These are phyloP conservation scores for Aphelocoma californica DNA, from an alignment of 2,797 vertebrate species.

Conservation along the genomic window DNA sequence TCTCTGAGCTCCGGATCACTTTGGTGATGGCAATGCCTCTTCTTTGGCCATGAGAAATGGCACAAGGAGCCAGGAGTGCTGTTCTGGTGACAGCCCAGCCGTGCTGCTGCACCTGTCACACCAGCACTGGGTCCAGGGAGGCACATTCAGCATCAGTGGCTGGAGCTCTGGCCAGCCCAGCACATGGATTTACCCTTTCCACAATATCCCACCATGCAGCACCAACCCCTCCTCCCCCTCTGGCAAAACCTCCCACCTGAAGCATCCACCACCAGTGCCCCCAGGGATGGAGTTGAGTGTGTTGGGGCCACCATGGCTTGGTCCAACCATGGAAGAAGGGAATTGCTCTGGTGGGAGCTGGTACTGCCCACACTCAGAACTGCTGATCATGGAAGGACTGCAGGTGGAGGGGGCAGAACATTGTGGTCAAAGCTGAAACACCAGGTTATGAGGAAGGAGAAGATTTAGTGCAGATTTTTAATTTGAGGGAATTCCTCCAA, in stretches of 20 bases:
- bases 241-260: neutral
- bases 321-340: neutral
- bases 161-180: neutral
- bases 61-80: neutral
- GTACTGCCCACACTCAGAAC: fast-evolving
- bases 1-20: neutral
- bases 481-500: neutral
- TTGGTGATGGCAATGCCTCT: neutral
- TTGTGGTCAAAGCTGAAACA: neutral
- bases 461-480: neutral
- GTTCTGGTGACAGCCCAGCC: neutral
- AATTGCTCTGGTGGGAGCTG: neutral
- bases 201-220: fast-evolving
- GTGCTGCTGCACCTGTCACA: neutral
- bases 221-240: neutral
- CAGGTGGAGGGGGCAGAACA: neutral
- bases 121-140: neutral
- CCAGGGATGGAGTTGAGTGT: neutral
- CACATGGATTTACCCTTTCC: neutral
- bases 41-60: neutral
- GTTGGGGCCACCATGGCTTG: neutral
- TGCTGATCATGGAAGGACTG: fast-evolving
- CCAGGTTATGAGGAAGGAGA: neutral
- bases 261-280: neutral
- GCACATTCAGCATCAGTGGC: neutral